These are phyloP conservation scores for Patella caerulea DNA, from an alignment of 2,888 invertebrate genomes.

Conservation along the genomic window DNA sequence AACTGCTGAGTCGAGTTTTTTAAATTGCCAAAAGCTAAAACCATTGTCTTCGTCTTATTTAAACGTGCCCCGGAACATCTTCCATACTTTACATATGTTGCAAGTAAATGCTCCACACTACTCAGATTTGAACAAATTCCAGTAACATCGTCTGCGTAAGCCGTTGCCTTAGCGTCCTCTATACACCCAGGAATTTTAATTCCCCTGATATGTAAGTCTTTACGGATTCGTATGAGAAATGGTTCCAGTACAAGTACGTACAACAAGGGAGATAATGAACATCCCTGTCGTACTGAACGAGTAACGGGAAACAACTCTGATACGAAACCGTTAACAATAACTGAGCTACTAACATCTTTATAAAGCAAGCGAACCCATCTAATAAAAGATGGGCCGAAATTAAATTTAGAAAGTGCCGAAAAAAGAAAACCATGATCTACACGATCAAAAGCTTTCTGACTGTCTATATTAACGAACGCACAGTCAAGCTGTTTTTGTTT, in stretches of 20 bases:
- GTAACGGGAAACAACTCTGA: slow-evolving; percentile 32
- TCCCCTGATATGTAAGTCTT: neutral
- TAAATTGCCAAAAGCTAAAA: neutral
- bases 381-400: slow-evolving; percentile 39
- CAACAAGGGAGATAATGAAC: slow-evolving; percentile 33
- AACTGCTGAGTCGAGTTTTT: neutral
- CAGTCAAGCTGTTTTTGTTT: slow-evolving; percentile 36
- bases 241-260: slow-evolving; percentile 34
- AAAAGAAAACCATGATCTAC: slow-evolving; percentile 42
- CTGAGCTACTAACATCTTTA: slow-evolving; percentile 32
- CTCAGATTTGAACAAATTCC: neutral
- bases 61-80: slow-evolving; percentile 17
- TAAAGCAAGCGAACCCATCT: slow-evolving; percentile 43
- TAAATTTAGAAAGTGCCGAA: slow-evolving; percentile 36
- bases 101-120: neutral
- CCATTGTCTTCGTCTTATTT: slow-evolving; percentile 18
- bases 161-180: neutral
- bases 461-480: slow-evolving; percentile 42
- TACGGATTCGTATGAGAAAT: slow-evolving; percentile 12
- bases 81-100: neutral
- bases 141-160: neutral
- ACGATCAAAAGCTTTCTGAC: slow-evolving; percentile 48
- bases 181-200: neutral
- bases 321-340: slow-evolving; percentile 38
- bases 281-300: slow-evolving; percentile 37